phyloP scores from a whole-genome alignment of 1,140 invertebrate genomes.

The Eurytemora carolleeae region DNA sequence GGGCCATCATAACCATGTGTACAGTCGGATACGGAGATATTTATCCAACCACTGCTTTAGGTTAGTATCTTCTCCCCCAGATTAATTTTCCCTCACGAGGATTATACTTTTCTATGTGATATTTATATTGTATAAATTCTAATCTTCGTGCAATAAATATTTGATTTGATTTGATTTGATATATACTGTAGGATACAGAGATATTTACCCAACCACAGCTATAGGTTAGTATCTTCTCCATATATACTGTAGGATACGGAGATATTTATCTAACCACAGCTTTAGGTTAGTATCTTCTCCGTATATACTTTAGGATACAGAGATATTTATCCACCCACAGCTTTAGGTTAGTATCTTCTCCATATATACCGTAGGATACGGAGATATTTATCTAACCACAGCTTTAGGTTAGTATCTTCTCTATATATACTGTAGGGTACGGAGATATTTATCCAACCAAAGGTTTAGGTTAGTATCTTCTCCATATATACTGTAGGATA shows the following conservation, averaged over 20 bases:
- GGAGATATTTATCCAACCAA: not conserved
- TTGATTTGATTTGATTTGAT: no score
- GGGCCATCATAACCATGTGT: slow-evolving; percentile 34
- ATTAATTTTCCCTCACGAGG: no score
- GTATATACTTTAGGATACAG: not conserved
- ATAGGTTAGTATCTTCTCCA: not conserved
- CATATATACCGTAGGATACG: not conserved
- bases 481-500: not conserved
- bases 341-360: not conserved
- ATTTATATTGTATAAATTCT: no score
- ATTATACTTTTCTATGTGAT: no score
- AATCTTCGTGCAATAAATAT: no score
- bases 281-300: not conserved
- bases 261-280: not conserved
- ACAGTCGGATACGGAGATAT: slow-evolving; percentile 27
- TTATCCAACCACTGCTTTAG: not conserved
- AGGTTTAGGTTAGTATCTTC: not conserved
- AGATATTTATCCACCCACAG: not conserved
- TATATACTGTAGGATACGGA: not conserved
- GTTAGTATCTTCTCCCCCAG: no score
- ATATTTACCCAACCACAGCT: not conserved
- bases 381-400: not conserved
- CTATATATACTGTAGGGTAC: not conserved
- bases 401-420: not conserved
- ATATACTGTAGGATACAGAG: not conserved